phyloP scores from a whole-genome alignment of 2,888 invertebrate genomes.

The Dichetophora obliterata region DNA sequence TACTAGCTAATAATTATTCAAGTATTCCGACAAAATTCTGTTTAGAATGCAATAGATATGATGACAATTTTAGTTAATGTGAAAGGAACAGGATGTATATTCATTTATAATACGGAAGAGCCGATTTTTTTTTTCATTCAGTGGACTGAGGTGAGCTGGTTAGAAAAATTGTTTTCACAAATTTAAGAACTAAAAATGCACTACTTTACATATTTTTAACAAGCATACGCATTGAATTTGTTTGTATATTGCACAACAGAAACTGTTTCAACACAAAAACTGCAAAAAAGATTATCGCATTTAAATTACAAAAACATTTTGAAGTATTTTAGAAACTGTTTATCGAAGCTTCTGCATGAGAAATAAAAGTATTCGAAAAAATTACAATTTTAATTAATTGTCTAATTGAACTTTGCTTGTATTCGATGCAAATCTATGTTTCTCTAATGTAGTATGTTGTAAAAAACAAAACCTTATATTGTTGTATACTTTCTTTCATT shows the following conservation, averaged over 20 bases:
- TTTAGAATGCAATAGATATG: no score
- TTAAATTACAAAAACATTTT: constrained; percentile 22
- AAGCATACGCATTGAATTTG: not conserved
- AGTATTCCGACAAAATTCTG: no score
- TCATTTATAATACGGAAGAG: no score
- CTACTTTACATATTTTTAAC: no score
- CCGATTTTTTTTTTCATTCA: no score
- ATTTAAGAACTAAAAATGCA: no score
- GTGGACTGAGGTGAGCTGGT: no score
- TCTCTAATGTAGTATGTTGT: not conserved
- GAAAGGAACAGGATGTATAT: no score
- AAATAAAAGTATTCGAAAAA: not conserved
- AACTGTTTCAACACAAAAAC: not conserved
- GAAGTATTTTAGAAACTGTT: not conserved
- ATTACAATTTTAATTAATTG: not conserved
- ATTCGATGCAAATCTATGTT: not conserved
- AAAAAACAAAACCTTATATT: not conserved
- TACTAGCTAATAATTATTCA: no score
- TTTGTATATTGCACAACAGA: constrained; percentile 13
- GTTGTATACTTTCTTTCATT: not conserved
- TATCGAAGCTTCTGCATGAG: not conserved
- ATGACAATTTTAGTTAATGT: no score
- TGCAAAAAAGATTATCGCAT: constrained; percentile 5
- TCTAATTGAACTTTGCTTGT: not conserved
- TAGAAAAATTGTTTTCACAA: no score